Percentiles rank a stretch among this genome's conserved stretches.
Conservation (phyloP, 2,888 invertebrate genomes). For the Orthosia gothica region DNA sequence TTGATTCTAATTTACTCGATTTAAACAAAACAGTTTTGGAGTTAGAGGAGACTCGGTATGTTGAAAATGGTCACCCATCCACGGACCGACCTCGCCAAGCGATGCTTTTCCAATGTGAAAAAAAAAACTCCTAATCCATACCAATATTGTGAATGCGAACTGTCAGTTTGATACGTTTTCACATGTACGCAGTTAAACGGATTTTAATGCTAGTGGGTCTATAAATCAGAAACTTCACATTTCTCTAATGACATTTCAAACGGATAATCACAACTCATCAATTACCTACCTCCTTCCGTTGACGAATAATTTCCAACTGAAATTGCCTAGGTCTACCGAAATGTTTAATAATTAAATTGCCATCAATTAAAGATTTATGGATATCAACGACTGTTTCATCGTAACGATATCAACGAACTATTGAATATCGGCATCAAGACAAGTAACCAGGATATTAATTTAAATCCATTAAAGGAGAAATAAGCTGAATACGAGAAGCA, state of each 20-base stretch:
- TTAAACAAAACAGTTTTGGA: no score
- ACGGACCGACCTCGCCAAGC: no score
- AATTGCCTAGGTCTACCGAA: conserved; percentile 15
- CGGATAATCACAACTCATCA: conserved; percentile 7
- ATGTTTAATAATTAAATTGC: conserved; percentile 47
- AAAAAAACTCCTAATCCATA: no score
- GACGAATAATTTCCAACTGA: conserved; percentile 30
- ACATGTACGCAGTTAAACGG: no score
- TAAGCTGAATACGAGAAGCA: no score
- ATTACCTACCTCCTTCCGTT: conserved; percentile 13
- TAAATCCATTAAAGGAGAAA: not conserved
- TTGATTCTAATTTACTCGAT: no score
- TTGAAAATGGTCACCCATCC: no score
- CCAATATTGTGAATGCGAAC: no score
- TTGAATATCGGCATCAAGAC: conserved; percentile 14
- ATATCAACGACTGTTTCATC: conserved; percentile 26
- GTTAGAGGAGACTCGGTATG: no score
- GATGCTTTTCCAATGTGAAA: no score
- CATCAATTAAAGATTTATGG: conserved; percentile 54
- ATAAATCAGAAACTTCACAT: conserved; percentile 15
- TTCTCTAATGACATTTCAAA: conserved; percentile 23
- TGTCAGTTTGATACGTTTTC: no score
- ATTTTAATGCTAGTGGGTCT: conserved; percentile 3
- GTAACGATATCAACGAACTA: conserved; percentile 25
- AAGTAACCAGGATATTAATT: conserved; percentile 23